A percentile compares a stretch with the other conserved stretches of the same genome.
Conservation (phyloP, 2,113 vertebrate genomes). For the Urocitellus parryii region DNA sequence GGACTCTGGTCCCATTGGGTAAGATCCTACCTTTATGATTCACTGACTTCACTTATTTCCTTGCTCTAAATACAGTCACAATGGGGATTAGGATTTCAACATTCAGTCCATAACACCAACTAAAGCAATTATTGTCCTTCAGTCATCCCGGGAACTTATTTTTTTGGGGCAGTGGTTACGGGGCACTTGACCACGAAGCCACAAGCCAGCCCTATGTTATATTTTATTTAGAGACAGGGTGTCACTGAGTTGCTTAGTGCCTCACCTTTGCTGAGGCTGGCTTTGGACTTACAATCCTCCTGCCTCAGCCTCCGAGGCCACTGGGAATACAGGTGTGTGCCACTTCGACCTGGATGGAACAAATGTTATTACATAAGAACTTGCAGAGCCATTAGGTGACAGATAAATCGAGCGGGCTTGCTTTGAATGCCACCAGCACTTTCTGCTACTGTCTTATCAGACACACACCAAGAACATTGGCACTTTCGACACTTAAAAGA, state of each 20-base stretch:
- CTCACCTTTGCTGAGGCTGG: too few relatives aligned
- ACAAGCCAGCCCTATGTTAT: too few relatives aligned
- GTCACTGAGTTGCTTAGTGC: too few relatives aligned
- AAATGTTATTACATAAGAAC: background rate
- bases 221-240: too few relatives aligned
- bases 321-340: too few relatives aligned
- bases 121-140: background rate
- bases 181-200: too few relatives aligned
- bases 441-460: background rate
- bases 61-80: background rate
- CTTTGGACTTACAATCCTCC: too few relatives aligned
- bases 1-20: too few relatives aligned
- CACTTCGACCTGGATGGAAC: too few relatives aligned
- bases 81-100: background rate
- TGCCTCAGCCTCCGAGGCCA: too few relatives aligned
- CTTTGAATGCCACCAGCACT: background rate
- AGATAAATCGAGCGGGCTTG: background rate
- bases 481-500: background rate
- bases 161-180: too few relatives aligned
- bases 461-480: background rate
- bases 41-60: background rate
- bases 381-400: background rate
- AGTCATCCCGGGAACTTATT: too few relatives aligned
- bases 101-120: background rate
- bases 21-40: background rate